Evolutionary conservation across 2,113 vertebrate species (phyloP), one percentile per base, ranked within the genome.

Genomic region (Python bivittatus): DNA sequence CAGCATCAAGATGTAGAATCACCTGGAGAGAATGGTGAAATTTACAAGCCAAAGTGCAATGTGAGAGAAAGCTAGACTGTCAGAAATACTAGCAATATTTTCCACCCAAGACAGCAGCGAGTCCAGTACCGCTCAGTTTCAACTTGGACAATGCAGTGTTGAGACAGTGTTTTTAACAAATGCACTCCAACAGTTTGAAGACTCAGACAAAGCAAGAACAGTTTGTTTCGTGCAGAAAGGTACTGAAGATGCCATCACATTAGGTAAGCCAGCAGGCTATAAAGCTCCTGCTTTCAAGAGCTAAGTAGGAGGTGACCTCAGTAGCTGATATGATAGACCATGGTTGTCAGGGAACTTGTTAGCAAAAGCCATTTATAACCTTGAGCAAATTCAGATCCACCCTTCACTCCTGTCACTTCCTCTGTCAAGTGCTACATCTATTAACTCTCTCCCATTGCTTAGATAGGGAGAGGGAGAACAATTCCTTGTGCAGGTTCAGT

Each of bases 401-500:
- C 85, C 29, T 57, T 87, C 60, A 68, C 60, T 68, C 15, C 60
- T 68, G 88, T 89, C 88, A 68, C 27, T 89, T 89, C 44, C 88
- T 68, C 88, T 89, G 87, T 68, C 88, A 89, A 68, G 15, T n/a
- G 27, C 60, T 22, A 89, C 44, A n/a, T 64, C 60, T 89, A n/a
- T 89, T 68, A 68, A 33, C 88, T 68, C 60, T 52, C 88, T 53
- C 13, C 88, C 8, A n/a, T 68, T 20, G 58, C 88, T 89, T n/a
- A 52, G 33, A 38, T 44, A 12, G 29, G 88, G 60, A 20, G 4
- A 10, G 57, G 44, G 7, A 29, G 52, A 89, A 29, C 44, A 52
- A 89, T 89, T 68, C 64, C 60, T n/a, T 33, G 60, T 5, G 20
- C 44, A 23, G 60, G 44, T 89, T 53, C 60, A 33, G 15, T 53